These are phyloP conservation scores for Griposia aprilina DNA, from an alignment of 2,888 invertebrate genomes.

Conservation along the genomic window DNA sequence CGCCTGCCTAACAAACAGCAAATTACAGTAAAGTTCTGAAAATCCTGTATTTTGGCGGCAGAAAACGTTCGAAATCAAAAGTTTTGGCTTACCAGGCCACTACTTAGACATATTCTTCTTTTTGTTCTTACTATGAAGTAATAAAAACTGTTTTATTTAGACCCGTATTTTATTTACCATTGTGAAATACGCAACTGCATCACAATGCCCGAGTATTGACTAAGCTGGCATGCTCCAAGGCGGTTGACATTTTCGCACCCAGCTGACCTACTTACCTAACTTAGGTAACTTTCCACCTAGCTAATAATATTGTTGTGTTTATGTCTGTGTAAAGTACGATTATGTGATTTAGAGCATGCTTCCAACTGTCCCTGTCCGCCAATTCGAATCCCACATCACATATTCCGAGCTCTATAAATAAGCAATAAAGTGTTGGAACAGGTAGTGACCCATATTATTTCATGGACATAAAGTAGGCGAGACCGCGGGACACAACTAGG, in stretches of 20 bases:
- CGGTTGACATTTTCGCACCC: slow-evolving; percentile 52
- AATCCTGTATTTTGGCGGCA: slow-evolving; percentile 1
- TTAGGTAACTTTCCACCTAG: slow-evolving; percentile 37
- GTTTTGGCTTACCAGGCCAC: no score
- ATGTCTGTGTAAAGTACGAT: neutral
- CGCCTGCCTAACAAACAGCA: neutral
- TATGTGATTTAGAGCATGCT: slow-evolving; percentile 16
- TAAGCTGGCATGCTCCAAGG: slow-evolving; percentile 52
- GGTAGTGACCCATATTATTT: slow-evolving; percentile 56
- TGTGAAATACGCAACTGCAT: slow-evolving; percentile 40
- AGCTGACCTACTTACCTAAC: slow-evolving; percentile 56
- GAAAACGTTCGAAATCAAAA: neutral
- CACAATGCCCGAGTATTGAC: slow-evolving; percentile 53
- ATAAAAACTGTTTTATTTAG: slow-evolving; percentile 1
- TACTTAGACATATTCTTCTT: neutral
- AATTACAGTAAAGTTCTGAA: neutral
- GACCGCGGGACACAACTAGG: slow-evolving; percentile 44
- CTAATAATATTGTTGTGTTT: slow-evolving; percentile 22
- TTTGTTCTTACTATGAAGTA: neutral
- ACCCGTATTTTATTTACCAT: neutral
- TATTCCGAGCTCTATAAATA: slow-evolving; percentile 45
- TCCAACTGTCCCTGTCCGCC: slow-evolving; percentile 1
- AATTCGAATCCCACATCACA: slow-evolving; percentile 50
- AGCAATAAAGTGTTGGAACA: slow-evolving; percentile 42
- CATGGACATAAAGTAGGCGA: slow-evolving; percentile 47